phyloP scores from a whole-genome alignment of 2,888 invertebrate genomes.

The Melinaea menophilus region DNA sequence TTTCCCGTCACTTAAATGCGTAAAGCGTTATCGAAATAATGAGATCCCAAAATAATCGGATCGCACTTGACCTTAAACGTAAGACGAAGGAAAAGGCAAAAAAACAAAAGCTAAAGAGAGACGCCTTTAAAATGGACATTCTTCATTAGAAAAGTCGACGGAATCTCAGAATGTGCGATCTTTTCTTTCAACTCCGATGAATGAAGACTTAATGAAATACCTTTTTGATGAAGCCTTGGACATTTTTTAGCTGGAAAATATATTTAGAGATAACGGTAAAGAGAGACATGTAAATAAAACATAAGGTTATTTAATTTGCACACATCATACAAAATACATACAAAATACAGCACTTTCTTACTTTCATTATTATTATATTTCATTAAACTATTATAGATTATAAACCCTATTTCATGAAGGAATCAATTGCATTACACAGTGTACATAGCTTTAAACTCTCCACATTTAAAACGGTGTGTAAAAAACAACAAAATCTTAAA shows the following conservation, averaged over 20 bases:
- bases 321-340: too few species aligned
- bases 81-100: conserved; percentile 13
- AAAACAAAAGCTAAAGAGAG: conserved; percentile 36
- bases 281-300: too few species aligned
- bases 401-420: background rate
- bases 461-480: conserved; percentile 28
- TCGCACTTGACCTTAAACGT: background rate
- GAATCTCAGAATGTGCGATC: conserved; percentile 65
- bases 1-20: too few species aligned
- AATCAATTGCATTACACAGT: background rate
- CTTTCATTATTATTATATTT: too few species aligned
- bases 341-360: too few species aligned
- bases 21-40: too few species aligned
- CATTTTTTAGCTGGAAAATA: conserved; percentile 43
- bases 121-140: conserved; percentile 67
- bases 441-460: conserved; percentile 15
- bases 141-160: conserved; percentile 68
- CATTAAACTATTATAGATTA: background rate
- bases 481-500: conserved; percentile 49
- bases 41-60: too few species aligned
- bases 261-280: conserved; percentile 10
- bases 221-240: conserved; percentile 64
- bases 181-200: conserved; percentile 62
- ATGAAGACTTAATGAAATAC: conserved; percentile 74
- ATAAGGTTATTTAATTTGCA: too few species aligned